Evolutionary conservation across 2,797 vertebrate genomes (phyloP), one percentile per base, ranked within the genome.

Genomic region (Clarias platycephalus): DNA sequence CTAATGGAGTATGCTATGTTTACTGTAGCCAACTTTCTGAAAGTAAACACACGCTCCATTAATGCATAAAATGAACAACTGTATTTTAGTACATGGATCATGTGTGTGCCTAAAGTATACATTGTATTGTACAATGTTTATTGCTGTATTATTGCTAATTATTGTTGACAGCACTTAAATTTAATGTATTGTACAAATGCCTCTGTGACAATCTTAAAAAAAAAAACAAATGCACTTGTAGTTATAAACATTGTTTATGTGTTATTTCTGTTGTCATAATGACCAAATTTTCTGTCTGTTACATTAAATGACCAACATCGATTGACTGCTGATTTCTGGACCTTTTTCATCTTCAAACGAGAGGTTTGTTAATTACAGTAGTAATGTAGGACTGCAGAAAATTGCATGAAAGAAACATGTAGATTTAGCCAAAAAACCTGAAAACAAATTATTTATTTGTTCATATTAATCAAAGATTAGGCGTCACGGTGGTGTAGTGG

Each of bases 141-240:
- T 44, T 83, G 67, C 49, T 83, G 74, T 72, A 86, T 53, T 78
- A 64, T 64, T 72, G 40, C 34, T 60, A 55, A 67, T 68, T 40
- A 70, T 55, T 34, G 68, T 84, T 72, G 58, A 34, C 78, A 58
- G 18, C n/a, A 53, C 34, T 82, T 58, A 44, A 63, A 74, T 55
- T 37, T 57, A 81, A 82, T 55, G 44, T 31, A 22, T 24, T 81
- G 34, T 68, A 76, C 63, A 37, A 81, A 77, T 28, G 37, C 18
- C 82, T 83, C 57, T 66, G 44, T 83, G 85, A 82, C 80, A 86
- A 78, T 82, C 80, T 71, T 40, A 49, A 49, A 12, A 49, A 49
- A 49, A 49, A 49, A 49, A 49, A 49, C 44, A 49, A 49, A 49
- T 78, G 74, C 80, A 66, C 20, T 82, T 78, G 8, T 55, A 64